Conservation (phyloP, 2,113 vertebrate genomes). For the Urocitellus parryii region DNA sequence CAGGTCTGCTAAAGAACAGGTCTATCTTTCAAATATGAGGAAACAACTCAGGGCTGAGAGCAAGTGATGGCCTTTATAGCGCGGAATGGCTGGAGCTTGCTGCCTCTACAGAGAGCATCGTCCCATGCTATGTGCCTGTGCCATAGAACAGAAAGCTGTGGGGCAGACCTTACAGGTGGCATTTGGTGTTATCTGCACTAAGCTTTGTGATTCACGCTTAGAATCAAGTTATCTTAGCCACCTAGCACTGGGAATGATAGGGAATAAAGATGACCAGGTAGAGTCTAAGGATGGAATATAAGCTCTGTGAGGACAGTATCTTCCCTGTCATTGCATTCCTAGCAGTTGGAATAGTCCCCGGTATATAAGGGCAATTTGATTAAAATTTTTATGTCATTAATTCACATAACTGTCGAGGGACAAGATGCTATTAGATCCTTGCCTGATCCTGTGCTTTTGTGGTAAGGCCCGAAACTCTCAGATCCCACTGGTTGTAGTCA, state of each 20-base stretch:
- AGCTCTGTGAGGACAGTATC: not conserved
- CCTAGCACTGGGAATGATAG: not conserved
- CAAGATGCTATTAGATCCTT: not conserved
- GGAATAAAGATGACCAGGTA: not conserved
- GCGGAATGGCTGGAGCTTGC: not conserved
- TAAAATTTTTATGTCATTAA: not conserved
- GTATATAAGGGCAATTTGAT: not conserved
- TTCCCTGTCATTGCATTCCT: not conserved
- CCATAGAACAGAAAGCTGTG: not conserved
- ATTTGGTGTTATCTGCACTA: not conserved
- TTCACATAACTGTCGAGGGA: not conserved
- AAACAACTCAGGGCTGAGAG: not conserved
- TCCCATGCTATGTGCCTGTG: not conserved
- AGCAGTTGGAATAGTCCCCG: not conserved
- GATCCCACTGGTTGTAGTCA: not conserved
- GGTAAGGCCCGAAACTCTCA: not conserved
- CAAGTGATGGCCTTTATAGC: not conserved
- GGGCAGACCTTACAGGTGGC: not conserved
- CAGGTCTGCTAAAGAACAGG: conserved; percentile 4
- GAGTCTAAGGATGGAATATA: not conserved
- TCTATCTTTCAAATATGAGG: not conserved
- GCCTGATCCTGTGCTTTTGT: not conserved
- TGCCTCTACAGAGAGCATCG: not conserved
- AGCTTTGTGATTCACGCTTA: not conserved
- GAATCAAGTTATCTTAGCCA: not conserved